phyloP scores from a whole-genome alignment of 2,797 vertebrate species.

The Emydoidea blandingii region DNA sequence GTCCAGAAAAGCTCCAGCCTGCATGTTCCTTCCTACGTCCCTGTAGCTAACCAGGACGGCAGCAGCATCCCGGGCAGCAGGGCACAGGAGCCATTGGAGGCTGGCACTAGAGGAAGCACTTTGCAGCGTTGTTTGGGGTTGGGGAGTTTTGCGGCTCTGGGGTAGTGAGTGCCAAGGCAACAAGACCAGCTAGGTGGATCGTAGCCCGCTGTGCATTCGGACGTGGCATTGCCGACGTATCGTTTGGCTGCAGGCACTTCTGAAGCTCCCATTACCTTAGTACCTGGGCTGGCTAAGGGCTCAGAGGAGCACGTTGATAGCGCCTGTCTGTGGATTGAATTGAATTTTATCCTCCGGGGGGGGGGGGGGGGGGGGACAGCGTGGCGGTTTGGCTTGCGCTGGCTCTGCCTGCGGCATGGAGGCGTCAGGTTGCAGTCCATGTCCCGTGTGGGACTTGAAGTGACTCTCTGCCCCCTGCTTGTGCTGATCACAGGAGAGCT shows the following conservation, averaged over 20 bases:
- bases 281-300: not conserved
- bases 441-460: too few species aligned
- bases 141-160: not conserved
- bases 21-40: not conserved
- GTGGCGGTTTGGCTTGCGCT: too few species aligned
- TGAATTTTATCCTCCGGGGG: not conserved
- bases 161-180: not conserved
- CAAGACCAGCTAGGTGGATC: not conserved
- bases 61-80: too few species aligned
- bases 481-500: too few species aligned
- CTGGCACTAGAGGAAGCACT: not conserved
- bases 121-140: not conserved
- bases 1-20: not conserved
- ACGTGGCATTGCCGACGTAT: not conserved
- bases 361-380: not conserved
- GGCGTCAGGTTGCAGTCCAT: not conserved
- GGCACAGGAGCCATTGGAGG: not conserved
- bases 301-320: constrained; percentile 72
- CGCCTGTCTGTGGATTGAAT: constrained; percentile 45
- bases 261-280: not conserved
- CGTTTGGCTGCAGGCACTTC: too few species aligned
- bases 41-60: too few species aligned
- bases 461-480: too few species aligned
- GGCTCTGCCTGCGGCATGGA: too few species aligned
- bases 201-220: not conserved